Evolutionary conservation across 2,797 vertebrate genomes (phyloP).

Genomic region (Taeniopygia guttata): DNA sequence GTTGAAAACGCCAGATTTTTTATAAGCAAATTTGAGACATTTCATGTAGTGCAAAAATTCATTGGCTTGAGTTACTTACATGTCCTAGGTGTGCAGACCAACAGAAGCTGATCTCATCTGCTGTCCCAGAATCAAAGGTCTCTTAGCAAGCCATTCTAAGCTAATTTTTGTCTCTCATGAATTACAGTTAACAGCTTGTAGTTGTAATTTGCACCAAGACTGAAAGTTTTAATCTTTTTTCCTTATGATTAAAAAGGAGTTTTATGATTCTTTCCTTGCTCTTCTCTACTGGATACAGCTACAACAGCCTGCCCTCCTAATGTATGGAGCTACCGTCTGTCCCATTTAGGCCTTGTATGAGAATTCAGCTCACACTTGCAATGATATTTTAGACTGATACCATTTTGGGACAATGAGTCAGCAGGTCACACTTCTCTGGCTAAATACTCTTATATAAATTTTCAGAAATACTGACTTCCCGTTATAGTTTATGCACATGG

Average conservation of each 20-base stretch:
- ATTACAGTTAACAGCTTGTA: not conserved
- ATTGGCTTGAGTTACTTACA: not conserved
- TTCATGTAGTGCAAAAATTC: not conserved
- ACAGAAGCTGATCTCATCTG: not conserved
- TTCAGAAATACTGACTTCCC: conserved; percentile 8
- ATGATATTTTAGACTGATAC: conserved; percentile 40
- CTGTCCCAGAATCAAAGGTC: not conserved
- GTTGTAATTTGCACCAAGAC: not conserved
- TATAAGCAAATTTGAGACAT: not conserved
- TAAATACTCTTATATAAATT: not conserved
- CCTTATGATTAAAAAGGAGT: not conserved
- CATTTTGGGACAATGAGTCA: conserved; percentile 41
- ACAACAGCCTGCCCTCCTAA: not conserved
- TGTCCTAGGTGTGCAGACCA: not conserved
- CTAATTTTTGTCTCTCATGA: not conserved
- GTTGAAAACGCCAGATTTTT: not conserved
- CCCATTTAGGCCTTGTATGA: not conserved
- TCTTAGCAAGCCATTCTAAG: not conserved
- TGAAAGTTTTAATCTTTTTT: not conserved
- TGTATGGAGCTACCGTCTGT: not conserved
- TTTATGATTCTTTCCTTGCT: not conserved
- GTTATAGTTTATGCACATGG: not conserved
- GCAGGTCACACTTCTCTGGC: not conserved
- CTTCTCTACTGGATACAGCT: not conserved
- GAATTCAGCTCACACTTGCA: conserved; percentile 21